Percentiles rank a stretch among this genome's conserved stretches.
Evolutionary conservation across 2,797 vertebrate genomes (phyloP).

Genomic region (Adrianichthys oophorus): DNA sequence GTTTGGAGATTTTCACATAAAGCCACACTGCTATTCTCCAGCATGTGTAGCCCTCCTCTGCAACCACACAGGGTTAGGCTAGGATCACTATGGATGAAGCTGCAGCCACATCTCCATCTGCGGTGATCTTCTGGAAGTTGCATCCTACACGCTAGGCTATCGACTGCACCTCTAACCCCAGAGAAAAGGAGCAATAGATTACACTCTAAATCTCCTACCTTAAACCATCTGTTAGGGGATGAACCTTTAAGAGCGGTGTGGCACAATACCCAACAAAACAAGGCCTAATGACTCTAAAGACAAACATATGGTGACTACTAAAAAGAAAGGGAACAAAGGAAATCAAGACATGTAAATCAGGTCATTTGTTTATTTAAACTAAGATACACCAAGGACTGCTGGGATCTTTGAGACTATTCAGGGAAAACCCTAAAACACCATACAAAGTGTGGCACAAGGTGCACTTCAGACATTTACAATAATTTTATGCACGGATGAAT

Average conservation of each 20-base stretch:
- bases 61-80: conserved; percentile 15
- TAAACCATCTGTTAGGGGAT: conserved; percentile 61
- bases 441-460: conserved; percentile 8
- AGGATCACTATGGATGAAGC: conserved; percentile 37
- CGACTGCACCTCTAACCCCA: conserved; percentile 45
- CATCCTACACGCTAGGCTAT: conserved; percentile 54
- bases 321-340: too few relatives aligned
- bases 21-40: not conserved
- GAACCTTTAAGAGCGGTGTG: conserved; percentile 29
- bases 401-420: conserved; percentile 38
- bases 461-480: too few relatives aligned
- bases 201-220: conserved; percentile 63
- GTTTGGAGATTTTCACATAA: not conserved
- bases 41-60: conserved; percentile 2
- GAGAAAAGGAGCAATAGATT: conserved; percentile 57
- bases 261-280: conserved; percentile 18
- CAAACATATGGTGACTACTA: too few relatives aligned
- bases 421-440: conserved; percentile 39
- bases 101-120: conserved; percentile 53
- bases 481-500: too few relatives aligned
- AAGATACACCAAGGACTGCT: conserved; percentile 14
- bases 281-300: not conserved
- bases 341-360: conserved; percentile 32
- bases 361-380: conserved; percentile 56
- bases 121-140: conserved; percentile 40